phyloP scores from a whole-genome alignment of 2,888 invertebrate species.

The Thymelicus sylvestris region DNA sequence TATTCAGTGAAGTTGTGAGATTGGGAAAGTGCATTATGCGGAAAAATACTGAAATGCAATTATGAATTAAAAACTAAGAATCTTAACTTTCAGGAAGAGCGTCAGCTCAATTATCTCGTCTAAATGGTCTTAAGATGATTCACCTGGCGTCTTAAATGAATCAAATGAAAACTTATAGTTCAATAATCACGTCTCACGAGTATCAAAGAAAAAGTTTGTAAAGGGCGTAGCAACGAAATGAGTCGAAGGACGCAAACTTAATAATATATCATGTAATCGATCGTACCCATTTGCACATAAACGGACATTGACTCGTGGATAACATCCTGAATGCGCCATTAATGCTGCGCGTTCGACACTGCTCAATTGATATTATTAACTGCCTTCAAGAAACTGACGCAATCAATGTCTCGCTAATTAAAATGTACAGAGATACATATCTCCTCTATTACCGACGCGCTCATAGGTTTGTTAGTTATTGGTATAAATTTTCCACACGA shows the following conservation, averaged over 20 bases:
- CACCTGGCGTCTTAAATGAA: too few species aligned
- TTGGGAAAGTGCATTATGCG: neutral
- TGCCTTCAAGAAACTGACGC: slow-evolving; percentile 33
- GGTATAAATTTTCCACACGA: neutral
- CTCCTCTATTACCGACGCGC: neutral
- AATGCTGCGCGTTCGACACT: slow-evolving; percentile 29
- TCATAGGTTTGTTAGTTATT: neutral
- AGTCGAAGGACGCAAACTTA: slow-evolving; percentile 15
- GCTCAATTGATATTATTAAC: slow-evolving; percentile 35
- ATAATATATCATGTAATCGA: slow-evolving; percentile 28
- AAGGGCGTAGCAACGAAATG: neutral
- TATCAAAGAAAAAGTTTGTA: too few species aligned
- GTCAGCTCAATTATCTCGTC: too few species aligned
- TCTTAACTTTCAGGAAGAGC: too few species aligned
- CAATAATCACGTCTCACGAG: too few species aligned
- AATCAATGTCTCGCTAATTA: slow-evolving; percentile 30
- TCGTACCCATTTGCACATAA: slow-evolving; percentile 46
- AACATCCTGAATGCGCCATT: slow-evolving; percentile 42
- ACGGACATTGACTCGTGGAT: slow-evolving; percentile 52
- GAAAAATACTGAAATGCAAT: neutral
- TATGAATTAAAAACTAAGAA: neutral
- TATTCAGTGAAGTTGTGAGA: neutral
- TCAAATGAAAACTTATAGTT: too few species aligned
- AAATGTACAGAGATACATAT: slow-evolving; percentile 21
- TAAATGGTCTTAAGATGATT: too few species aligned